Percentiles rank a stretch among this genome's conserved stretches.
Evolutionary conservation across 64 coral and sea anemone species (phyloP).

Genomic region (Stichodactyla helianthus): DNA sequence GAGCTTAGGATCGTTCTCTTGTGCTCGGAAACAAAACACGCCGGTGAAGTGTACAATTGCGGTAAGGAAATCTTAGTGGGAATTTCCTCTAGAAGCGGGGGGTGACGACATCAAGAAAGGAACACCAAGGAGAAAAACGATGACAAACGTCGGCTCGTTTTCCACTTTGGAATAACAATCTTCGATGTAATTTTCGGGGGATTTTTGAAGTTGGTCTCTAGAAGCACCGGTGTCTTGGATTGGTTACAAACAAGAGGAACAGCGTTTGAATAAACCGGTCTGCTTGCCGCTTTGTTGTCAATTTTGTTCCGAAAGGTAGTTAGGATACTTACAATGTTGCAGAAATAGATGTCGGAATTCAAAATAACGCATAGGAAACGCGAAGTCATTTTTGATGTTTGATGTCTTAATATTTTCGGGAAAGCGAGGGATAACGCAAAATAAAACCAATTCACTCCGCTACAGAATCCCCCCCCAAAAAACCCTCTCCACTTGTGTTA

Average conservation of each 20-base stretch:
- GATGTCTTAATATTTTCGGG: not conserved
- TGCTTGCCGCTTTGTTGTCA: conserved; percentile 2
- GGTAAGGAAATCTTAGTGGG: not conserved
- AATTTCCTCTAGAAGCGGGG: conserved; percentile 9
- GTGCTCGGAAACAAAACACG: conserved; percentile 7
- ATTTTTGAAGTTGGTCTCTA: not conserved
- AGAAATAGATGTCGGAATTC: conserved; percentile 11
- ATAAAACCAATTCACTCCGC: not conserved
- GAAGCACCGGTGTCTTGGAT: not conserved
- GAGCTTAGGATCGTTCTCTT: not conserved
- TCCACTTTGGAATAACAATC: not conserved
- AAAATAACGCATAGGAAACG: conserved; percentile 22
- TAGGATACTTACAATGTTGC: not conserved
- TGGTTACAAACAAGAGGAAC: not conserved
- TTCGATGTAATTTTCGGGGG: not conserved
- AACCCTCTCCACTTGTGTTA: not conserved
- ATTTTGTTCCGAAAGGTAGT: not conserved
- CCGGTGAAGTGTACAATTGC: not conserved
- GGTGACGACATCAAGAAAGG: not conserved
- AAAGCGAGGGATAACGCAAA: not conserved
- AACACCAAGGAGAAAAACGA: not conserved
- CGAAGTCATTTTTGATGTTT: not conserved
- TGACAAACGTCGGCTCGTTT: not conserved
- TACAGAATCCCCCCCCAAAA: not conserved
- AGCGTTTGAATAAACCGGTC: not conserved